phyloP scores from a whole-genome alignment of 1,140 invertebrate species.

The Atopsyche davidsoni region DNA sequence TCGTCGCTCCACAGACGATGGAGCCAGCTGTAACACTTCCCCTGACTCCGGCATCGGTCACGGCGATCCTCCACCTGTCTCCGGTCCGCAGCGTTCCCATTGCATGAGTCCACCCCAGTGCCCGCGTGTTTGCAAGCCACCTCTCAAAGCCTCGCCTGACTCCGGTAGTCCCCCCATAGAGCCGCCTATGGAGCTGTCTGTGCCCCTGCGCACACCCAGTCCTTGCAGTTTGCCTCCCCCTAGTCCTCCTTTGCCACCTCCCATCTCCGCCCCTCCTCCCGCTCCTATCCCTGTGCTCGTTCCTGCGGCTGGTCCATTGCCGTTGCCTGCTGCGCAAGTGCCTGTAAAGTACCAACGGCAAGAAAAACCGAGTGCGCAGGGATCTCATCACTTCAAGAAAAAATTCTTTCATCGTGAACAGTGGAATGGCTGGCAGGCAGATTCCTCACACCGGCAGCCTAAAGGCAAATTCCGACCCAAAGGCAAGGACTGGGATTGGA shows the following conservation, averaged over 20 bases:
- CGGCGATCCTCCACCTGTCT: constrained; percentile 48
- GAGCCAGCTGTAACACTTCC: constrained; percentile 63
- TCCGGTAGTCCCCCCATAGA: constrained; percentile 41
- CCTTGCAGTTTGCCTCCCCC: constrained; percentile 38
- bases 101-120: constrained; percentile 33
- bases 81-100: constrained; percentile 27
- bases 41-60: constrained; percentile 73
- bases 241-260: constrained; percentile 30
- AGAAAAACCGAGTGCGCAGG: constrained; percentile 35
- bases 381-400: constrained; percentile 69
- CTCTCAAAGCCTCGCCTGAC: constrained; percentile 32
- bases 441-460: constrained; percentile 33
- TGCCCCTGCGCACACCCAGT: constrained; percentile 56
- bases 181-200: constrained; percentile 35
- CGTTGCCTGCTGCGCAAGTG: constrained; percentile 36
- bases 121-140: constrained; percentile 40
- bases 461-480: constrained; percentile 56
- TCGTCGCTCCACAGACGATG: constrained; percentile 64
- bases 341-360: constrained; percentile 51
- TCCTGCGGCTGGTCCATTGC: constrained; percentile 23
- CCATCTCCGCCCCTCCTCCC: constrained; percentile 30
- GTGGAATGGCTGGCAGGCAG: constrained; percentile 49
- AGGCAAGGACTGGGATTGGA: constrained; percentile 68
- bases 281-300: constrained; percentile 16
- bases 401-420: constrained; percentile 69